phyloP scores from a whole-genome alignment of 2,797 vertebrate genomes.

The Lophotriccus pileatus region DNA sequence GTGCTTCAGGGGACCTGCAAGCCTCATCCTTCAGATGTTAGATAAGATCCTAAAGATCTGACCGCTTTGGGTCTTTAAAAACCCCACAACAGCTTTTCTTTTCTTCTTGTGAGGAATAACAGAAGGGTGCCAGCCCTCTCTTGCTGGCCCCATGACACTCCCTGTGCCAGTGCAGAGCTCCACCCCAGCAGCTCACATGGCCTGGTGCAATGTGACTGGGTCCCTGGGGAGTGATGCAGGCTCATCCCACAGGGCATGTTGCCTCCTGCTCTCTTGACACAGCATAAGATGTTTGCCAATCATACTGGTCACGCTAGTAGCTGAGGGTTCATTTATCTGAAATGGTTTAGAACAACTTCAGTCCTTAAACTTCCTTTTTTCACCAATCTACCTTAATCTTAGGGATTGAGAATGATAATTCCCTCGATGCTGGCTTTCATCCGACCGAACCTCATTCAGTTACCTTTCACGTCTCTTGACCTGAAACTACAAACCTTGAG shows the following conservation, averaged over 20 bases:
- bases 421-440: not conserved
- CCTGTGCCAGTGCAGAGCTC: not conserved
- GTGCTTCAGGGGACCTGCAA: not conserved
- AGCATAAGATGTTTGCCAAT: not conserved
- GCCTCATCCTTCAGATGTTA: not conserved
- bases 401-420: slow-evolving; percentile 13
- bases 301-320: not conserved
- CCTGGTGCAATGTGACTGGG: not conserved
- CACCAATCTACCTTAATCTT: slow-evolving; percentile 22
- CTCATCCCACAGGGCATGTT: rapidly evolving
- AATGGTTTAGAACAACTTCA: not conserved
- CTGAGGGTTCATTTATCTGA: not conserved
- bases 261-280: not conserved
- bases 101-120: no score
- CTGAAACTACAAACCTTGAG: not conserved
- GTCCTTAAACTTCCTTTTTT: slow-evolving; percentile 13
- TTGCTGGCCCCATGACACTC: not conserved
- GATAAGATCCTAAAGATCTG: not conserved
- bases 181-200: rapidly evolving
- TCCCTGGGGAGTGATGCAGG: rapidly evolving
- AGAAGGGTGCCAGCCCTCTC: not conserved
- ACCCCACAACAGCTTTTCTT: not conserved
- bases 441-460: not conserved
- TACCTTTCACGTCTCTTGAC: not conserved
- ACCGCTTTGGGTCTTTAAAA: not conserved